These are phyloP conservation scores for Camelus bactrianus DNA, from an alignment of 2,113 vertebrate genomes.

Conservation along the genomic window DNA sequence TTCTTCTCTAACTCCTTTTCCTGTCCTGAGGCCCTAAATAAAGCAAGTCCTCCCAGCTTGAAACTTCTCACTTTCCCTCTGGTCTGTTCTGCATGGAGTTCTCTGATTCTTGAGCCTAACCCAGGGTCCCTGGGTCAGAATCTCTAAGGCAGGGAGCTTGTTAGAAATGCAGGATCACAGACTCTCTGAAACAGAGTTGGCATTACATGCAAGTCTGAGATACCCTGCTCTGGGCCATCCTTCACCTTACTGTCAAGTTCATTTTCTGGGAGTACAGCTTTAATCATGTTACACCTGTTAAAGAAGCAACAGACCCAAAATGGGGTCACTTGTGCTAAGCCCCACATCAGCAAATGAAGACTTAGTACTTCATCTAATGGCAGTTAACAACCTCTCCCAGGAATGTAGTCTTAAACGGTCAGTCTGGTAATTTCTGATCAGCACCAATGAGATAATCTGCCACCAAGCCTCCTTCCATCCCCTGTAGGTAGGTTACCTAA, in stretches of 20 bases:
- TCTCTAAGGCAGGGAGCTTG: not conserved
- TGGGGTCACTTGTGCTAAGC: not conserved
- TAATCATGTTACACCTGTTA: not conserved
- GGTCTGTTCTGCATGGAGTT: not conserved
- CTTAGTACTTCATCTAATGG: not conserved
- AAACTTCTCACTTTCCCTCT: not conserved
- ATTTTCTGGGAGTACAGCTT: not conserved
- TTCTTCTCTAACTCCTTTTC: not conserved
- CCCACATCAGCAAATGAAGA: not conserved
- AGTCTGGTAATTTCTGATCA: not conserved
- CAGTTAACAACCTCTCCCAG: not conserved
- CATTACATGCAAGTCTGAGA: not conserved
- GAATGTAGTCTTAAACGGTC: not conserved
- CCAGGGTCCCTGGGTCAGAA: not conserved
- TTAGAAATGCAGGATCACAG: not conserved
- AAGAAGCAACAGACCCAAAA: not conserved
- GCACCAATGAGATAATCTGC: not conserved
- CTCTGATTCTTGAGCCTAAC: not conserved
- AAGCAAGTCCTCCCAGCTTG: not conserved
- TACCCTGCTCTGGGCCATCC: not conserved
- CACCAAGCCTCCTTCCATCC: not conserved
- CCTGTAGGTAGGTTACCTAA: not conserved
- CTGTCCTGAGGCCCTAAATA: not conserved
- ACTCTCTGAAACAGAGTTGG: not conserved
- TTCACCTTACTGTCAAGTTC: not conserved